Conservation (phyloP, 2,888 invertebrate species). For the Brachypalpus laphriformis region DNA sequence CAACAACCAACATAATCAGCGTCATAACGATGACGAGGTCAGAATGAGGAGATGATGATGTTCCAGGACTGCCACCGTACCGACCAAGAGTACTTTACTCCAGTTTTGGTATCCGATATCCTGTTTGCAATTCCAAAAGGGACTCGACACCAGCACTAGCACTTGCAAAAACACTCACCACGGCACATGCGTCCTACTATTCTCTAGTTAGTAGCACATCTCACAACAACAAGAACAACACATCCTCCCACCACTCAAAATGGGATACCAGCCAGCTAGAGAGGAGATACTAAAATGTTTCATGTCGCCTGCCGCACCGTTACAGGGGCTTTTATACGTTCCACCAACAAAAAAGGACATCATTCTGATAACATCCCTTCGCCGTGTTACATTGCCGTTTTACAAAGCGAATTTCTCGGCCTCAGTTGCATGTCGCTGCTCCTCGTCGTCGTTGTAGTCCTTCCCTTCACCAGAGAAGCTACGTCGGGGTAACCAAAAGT, state of each 20-base stretch:
- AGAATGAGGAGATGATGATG: slow-evolving; percentile 32
- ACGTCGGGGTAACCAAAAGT: slow-evolving; percentile 26
- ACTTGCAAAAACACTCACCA: slow-evolving; percentile 39
- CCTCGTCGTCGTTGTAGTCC: slow-evolving; percentile 8
- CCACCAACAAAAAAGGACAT: slow-evolving; percentile 58
- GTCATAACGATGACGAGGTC: slow-evolving; percentile 54
- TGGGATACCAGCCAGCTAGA: slow-evolving; percentile 48
- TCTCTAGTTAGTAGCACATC: slow-evolving; percentile 41
- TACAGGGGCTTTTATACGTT: slow-evolving; percentile 50
- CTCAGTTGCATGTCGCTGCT: slow-evolving; percentile 31
- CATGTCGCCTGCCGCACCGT: slow-evolving; percentile 49
- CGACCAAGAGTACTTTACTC: slow-evolving; percentile 44
- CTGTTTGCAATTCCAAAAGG: slow-evolving; percentile 26
- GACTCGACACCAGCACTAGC: slow-evolving; percentile 18
- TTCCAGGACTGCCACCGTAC: slow-evolving; percentile 2
- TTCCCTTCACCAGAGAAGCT: too few species aligned
- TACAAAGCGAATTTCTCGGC: slow-evolving; percentile 61
- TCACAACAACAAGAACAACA: slow-evolving; percentile 49
- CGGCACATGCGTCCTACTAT: slow-evolving; percentile 68
- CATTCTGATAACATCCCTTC: slow-evolving; percentile 73
- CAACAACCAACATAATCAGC: slow-evolving; percentile 16
- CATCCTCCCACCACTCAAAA: slow-evolving; percentile 20
- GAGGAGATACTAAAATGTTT: slow-evolving; percentile 57
- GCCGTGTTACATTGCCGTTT: slow-evolving; percentile 71
- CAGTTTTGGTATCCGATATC: slow-evolving; percentile 51